A percentile compares a stretch with the other conserved stretches of the same genome.
Evolutionary conservation across 2,888 invertebrate genomes (phyloP).

Genomic region (Mellilla xanthometata): DNA sequence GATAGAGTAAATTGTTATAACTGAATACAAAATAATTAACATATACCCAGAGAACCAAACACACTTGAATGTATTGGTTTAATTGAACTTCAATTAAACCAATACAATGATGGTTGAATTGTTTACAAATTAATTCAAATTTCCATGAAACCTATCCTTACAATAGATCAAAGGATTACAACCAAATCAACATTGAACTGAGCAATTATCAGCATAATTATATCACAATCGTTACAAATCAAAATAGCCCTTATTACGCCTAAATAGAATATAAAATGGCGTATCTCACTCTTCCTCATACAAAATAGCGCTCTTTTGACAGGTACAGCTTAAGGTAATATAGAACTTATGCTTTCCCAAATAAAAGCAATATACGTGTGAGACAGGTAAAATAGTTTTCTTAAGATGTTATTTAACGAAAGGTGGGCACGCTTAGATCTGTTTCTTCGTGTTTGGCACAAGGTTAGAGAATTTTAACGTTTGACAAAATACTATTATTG

Average conservation of each 20-base stretch:
- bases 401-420: conserved; percentile 36
- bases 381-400: conserved; percentile 16
- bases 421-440: conserved; percentile 35
- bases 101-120: conserved; percentile 1
- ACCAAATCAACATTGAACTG: conserved; percentile 8
- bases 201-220: conserved; percentile 18
- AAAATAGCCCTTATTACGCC: neutral
- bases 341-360: neutral
- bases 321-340: conserved; percentile 4
- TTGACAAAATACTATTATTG: no score
- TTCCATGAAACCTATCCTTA: conserved; percentile 4
- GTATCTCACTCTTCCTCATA: neutral
- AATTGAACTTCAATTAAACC: no score
- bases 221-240: conserved; percentile 2
- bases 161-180: conserved; percentile 17
- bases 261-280: neutral
- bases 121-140: neutral
- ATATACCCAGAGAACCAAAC: no score
- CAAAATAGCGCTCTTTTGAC: neutral
- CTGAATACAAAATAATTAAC: no score
- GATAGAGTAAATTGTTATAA: no score
- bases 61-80: no score
- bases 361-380: neutral
- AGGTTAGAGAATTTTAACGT: neutral
- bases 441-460: conserved; percentile 28